Conservation (phyloP, 2,113 vertebrate genomes). For the Diglossa brunneiventris region DNA sequence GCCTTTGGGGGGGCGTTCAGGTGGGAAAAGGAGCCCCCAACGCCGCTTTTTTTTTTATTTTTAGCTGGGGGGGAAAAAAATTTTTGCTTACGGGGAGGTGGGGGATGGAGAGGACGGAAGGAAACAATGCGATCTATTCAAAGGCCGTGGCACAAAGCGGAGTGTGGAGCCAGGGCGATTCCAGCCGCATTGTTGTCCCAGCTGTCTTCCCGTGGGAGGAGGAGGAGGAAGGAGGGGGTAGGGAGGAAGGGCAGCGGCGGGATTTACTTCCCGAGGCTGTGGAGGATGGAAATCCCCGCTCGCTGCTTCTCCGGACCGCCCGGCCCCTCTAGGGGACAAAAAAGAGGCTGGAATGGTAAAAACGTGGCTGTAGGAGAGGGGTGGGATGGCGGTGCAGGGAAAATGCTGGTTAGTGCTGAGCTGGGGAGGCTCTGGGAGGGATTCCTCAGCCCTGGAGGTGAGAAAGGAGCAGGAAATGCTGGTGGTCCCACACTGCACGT, state of each 20-base stretch:
- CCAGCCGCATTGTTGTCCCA: slow-evolving; percentile 34
- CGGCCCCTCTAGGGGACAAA: rapidly evolving
- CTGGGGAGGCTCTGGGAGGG: neutral
- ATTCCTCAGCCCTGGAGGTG: neutral
- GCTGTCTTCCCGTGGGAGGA: neutral
- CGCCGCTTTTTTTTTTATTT: neutral
- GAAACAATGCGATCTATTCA: slow-evolving; percentile 48
- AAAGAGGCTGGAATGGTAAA: neutral
- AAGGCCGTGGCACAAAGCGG: slow-evolving; percentile 28
- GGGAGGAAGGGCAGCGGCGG: neutral
- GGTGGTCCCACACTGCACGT: neutral
- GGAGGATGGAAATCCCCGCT: neutral
- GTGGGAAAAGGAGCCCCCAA: too few relatives aligned
- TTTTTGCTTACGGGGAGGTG: neutral
- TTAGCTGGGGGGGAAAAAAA: neutral
- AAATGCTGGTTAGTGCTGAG: neutral
- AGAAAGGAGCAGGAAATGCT: neutral
- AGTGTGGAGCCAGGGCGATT: neutral
- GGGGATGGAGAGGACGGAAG: slow-evolving; percentile 7
- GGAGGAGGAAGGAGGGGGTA: neutral
- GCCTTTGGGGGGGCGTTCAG: too few relatives aligned
- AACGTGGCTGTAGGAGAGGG: neutral
- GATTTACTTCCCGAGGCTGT: neutral
- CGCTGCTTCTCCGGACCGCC: neutral
- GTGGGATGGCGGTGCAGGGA: neutral